Conservation (phyloP, 2,797 vertebrate species). For the Podarcis lilfordi region DNA sequence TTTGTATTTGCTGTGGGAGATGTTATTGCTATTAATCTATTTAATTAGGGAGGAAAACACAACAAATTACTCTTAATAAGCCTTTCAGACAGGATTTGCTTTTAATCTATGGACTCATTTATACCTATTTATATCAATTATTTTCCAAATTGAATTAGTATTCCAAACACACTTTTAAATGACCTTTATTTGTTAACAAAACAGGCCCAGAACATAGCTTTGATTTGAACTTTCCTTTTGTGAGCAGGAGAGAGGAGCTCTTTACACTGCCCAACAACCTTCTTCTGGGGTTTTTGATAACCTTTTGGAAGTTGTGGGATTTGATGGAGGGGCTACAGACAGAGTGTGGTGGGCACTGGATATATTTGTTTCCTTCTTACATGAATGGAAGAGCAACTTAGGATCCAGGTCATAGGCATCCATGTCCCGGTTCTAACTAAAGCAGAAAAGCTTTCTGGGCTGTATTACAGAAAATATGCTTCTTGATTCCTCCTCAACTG, state of each 20-base stretch:
- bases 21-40: slow-evolving; percentile 70
- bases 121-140: slow-evolving; percentile 55
- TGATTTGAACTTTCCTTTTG: neutral
- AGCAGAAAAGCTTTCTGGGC: neutral
- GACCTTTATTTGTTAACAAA: slow-evolving; percentile 43
- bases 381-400: neutral
- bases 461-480: neutral
- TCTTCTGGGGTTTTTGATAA: neutral
- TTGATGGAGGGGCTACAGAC: neutral
- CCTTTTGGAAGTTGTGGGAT: neutral
- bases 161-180: slow-evolving; percentile 26
- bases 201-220: neutral
- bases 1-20: slow-evolving; percentile 29
- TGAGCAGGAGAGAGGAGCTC: neutral
- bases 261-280: neutral
- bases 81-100: slow-evolving; percentile 66
- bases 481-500: neutral
- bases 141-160: slow-evolving; percentile 46
- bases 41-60: slow-evolving; percentile 71
- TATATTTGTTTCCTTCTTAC: neutral
- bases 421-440: neutral
- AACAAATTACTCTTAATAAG: slow-evolving; percentile 72
- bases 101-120: slow-evolving; percentile 62
- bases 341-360: neutral
- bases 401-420: neutral